These are phyloP conservation scores for Dicrostonyx torquatus DNA, from an alignment of 2,797 vertebrate genomes.

Conservation along the genomic window DNA sequence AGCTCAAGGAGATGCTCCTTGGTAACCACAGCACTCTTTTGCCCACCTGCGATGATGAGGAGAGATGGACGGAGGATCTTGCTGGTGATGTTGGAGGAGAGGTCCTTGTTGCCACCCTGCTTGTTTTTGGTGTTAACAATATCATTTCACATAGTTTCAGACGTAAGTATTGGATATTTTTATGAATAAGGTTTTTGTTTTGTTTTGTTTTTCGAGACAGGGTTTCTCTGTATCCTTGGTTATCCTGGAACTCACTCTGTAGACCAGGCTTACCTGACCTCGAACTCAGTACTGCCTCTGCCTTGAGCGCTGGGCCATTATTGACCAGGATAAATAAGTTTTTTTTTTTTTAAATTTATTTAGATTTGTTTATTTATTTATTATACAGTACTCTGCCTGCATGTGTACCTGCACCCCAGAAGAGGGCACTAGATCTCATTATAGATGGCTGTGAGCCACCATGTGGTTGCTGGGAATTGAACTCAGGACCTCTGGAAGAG, in stretches of 20 bases:
- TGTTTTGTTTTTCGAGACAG: background rate
- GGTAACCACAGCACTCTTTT: slow-evolving; percentile 1
- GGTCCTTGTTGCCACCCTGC: background rate
- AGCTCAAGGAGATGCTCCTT: slow-evolving; percentile 21
- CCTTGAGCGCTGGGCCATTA: background rate
- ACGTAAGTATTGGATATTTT: slow-evolving; percentile 46
- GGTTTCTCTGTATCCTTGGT: background rate
- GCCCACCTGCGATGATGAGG: background rate
- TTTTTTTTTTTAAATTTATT: background rate
- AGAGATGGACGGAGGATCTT: background rate
- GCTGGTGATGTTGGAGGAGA: background rate
- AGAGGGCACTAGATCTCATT: too few species aligned
- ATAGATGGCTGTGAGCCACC: too few species aligned
- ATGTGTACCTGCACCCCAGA: too few species aligned
- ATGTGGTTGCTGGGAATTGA: too few species aligned
- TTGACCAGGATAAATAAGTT: background rate
- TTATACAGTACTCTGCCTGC: too few species aligned
- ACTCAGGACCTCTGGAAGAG: too few species aligned
- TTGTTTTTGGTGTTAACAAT: background rate
- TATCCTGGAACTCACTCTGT: background rate
- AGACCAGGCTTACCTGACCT: background rate
- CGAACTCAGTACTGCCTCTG: background rate
- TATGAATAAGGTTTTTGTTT: background rate
- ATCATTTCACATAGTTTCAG: background rate
- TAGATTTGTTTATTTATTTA: too few species aligned